A percentile compares a stretch with the other conserved stretches of the same genome.
These are phyloP conservation scores for Buphagus erythrorhynchus DNA, from an alignment of 2,797 vertebrate genomes.

Conservation along the genomic window DNA sequence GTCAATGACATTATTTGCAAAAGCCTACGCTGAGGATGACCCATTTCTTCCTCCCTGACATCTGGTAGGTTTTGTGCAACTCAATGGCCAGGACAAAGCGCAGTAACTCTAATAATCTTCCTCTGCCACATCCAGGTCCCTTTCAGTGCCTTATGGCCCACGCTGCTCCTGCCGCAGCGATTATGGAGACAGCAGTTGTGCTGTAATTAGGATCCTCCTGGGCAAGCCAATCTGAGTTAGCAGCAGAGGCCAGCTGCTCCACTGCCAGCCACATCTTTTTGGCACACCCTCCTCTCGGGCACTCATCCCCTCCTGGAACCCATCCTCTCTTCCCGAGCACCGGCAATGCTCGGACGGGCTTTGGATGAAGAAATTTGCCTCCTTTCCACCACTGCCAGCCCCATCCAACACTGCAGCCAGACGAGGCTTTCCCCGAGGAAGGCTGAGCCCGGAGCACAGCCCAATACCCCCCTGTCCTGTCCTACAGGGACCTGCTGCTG, in stretches of 20 bases:
- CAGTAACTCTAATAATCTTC: constrained; percentile 40
- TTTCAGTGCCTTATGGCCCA: constrained; percentile 52
- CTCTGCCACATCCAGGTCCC: constrained; percentile 42
- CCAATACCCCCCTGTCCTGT: neutral
- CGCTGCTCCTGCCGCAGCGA: constrained; percentile 60
- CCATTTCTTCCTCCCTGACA: constrained; percentile 57
- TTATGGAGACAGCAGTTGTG: constrained; percentile 71
- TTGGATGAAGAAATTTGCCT: neutral
- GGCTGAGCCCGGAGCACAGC: neutral
- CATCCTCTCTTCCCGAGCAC: neutral
- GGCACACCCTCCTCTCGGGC: constrained; percentile 47
- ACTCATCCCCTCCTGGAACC: constrained; percentile 46
- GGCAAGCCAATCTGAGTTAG: constrained; percentile 66
- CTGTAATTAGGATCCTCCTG: constrained; percentile 75
- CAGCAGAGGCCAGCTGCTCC: constrained; percentile 68
- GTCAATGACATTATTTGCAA: neutral
- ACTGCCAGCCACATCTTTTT: constrained; percentile 65
- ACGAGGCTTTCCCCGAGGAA: neutral
- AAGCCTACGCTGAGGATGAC: neutral
- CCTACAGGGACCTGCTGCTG: neutral
- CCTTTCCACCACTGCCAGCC: neutral
- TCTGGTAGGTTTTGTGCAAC: constrained; percentile 45
- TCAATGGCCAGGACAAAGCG: neutral
- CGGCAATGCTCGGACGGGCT: neutral
- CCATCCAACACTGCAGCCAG: neutral